Evolutionary conservation across 2,888 invertebrate genomes (phyloP).

Genomic region (Caenorhabditis macrosperma): DNA sequence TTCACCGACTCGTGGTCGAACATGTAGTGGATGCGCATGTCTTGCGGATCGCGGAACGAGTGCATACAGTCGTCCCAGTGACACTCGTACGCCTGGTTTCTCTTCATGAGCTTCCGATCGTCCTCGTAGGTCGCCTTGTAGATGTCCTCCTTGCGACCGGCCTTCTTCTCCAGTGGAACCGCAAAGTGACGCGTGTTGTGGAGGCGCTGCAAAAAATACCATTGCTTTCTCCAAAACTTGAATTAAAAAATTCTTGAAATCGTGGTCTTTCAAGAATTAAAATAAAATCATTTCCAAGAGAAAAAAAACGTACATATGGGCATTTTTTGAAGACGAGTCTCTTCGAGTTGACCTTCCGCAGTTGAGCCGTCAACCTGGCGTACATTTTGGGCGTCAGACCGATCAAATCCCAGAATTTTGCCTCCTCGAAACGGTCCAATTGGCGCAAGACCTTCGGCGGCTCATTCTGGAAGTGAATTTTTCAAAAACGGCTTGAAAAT

Average conservation of each 20-base stretch:
- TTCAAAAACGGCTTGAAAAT: too few species aligned
- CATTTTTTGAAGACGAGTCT: constrained; percentile 29
- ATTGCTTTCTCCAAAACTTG: neutral
- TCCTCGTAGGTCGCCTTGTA: constrained; percentile 36
- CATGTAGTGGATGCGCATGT: constrained; percentile 49
- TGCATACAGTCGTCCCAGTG: constrained; percentile 21
- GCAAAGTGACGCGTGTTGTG: constrained; percentile 50
- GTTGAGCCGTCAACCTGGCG: neutral
- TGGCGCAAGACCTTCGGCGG: neutral
- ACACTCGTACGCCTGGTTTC: constrained; percentile 38
- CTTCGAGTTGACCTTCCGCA: neutral
- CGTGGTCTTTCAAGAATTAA: neutral
- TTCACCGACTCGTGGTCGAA: constrained; percentile 37
- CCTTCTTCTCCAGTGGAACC: constrained; percentile 15
- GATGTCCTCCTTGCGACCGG: constrained; percentile 10
- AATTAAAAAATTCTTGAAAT: neutral
- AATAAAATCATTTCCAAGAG: neutral
- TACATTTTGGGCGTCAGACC: constrained; percentile 31
- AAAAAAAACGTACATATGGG: constrained; percentile 24
- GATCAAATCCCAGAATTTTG: constrained; percentile 37
- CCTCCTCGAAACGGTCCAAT: constrained; percentile 35
- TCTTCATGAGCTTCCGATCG: constrained; percentile 29
- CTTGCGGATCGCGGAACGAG: constrained; percentile 47
- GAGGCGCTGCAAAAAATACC: constrained; percentile 26
- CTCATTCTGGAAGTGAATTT: neutral